These are phyloP conservation scores for Cetoscarus ocellatus DNA, from an alignment of 2,797 vertebrate genomes.

Conservation along the genomic window DNA sequence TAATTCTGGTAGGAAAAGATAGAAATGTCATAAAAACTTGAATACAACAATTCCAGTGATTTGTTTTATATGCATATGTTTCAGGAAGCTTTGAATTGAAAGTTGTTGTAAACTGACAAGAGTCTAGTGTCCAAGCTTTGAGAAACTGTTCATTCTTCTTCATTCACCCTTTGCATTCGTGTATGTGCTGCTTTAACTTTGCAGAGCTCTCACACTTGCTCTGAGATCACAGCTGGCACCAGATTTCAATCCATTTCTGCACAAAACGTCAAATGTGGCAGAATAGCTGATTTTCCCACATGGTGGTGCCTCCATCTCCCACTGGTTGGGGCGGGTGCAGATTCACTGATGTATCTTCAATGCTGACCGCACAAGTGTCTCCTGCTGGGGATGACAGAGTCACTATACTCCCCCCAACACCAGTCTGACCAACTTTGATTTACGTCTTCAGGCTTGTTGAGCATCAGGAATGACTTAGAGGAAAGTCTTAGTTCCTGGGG, in stretches of 20 bases:
- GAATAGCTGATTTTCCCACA: slow-evolving; percentile 54
- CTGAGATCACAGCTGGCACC: slow-evolving; percentile 12
- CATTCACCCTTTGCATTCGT: too few species aligned
- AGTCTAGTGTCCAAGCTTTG: too few species aligned
- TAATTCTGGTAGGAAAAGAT: too few species aligned
- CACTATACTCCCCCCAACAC: slow-evolving; percentile 32
- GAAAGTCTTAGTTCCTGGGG: slow-evolving; percentile 15
- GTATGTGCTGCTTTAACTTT: too few species aligned
- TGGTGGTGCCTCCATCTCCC: slow-evolving; percentile 36
- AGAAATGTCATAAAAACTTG: too few species aligned
- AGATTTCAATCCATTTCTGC: slow-evolving; percentile 26
- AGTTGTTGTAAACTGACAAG: too few species aligned
- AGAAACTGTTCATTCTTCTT: too few species aligned
- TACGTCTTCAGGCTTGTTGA: slow-evolving; percentile 36
- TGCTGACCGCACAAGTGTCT: slow-evolving; percentile 50
- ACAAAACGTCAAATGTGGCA: slow-evolving; percentile 34
- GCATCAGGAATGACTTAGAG: slow-evolving; percentile 44
- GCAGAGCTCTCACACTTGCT: background rate
- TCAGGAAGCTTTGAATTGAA: too few species aligned
- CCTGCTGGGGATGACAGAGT: slow-evolving; percentile 67
- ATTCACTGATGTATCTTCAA: slow-evolving; percentile 37
- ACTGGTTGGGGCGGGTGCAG: slow-evolving; percentile 49
- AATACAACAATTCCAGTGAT: too few species aligned
- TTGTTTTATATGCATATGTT: too few species aligned
- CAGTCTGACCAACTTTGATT: slow-evolving; percentile 46